Evolutionary conservation across 1,140 invertebrate species (phyloP).

Genomic region (Gonatopus flavifemur): DNA sequence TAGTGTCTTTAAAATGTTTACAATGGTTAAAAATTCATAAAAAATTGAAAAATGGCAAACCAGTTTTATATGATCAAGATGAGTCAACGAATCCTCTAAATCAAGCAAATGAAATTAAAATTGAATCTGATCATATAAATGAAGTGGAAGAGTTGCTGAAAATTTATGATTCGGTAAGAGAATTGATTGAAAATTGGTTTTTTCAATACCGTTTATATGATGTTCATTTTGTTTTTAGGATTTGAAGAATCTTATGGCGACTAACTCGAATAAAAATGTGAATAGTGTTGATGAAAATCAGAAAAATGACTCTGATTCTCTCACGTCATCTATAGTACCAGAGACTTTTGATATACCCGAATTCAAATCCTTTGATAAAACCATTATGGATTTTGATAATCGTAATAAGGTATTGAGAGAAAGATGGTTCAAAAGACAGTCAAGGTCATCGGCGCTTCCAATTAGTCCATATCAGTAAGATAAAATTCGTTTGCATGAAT

Average conservation of each 20-base stretch:
- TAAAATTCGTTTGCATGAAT: too few relatives aligned
- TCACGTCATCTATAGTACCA: too few relatives aligned
- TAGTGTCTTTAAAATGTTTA: slow-evolving; percentile 35
- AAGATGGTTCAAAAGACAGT: neutral
- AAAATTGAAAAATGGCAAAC: slow-evolving; percentile 26
- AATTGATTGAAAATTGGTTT: slow-evolving; percentile 6
- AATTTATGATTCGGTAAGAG: slow-evolving; percentile 28
- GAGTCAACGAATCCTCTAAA: slow-evolving; percentile 7
- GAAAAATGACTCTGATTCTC: too few relatives aligned
- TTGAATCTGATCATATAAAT: slow-evolving; percentile 22
- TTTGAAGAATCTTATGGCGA: too few relatives aligned
- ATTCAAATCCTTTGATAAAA: too few relatives aligned
- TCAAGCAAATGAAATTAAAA: slow-evolving; percentile 13
- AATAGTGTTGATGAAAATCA: too few relatives aligned
- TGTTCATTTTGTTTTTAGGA: too few relatives aligned
- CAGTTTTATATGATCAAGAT: slow-evolving; percentile 20
- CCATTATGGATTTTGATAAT: neutral
- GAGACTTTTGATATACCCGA: too few relatives aligned
- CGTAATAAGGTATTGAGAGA: neutral
- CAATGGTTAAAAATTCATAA: slow-evolving; percentile 32
- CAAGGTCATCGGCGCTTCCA: too few relatives aligned
- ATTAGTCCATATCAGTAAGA: too few relatives aligned
- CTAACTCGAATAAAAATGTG: too few relatives aligned
- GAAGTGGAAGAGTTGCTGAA: slow-evolving; percentile 28
- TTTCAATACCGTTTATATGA: too few relatives aligned